Conservation (phyloP, 2,888 invertebrate species). For the Pemphredon lugubris region DNA sequence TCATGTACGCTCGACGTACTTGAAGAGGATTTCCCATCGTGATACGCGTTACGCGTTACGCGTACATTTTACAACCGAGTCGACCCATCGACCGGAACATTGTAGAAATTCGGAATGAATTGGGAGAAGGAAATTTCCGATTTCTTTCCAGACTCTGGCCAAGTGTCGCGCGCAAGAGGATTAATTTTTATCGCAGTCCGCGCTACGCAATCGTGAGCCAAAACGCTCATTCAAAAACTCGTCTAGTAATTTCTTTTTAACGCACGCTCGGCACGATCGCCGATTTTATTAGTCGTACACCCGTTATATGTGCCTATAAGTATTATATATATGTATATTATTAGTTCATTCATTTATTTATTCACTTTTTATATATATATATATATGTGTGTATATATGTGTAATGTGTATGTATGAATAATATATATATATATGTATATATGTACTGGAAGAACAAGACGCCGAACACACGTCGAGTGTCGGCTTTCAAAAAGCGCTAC, state of each 20-base stretch:
- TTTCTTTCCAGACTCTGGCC: not conserved
- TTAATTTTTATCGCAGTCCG: not conserved
- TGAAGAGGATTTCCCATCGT: not conserved
- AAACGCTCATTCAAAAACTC: slow-evolving; percentile 17
- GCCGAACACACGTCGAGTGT: slow-evolving; percentile 61
- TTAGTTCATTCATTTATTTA: slow-evolving; percentile 11
- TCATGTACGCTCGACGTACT: no score
- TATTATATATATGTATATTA: slow-evolving; percentile 44
- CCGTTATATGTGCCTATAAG: slow-evolving; percentile 47
- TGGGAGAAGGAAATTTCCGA: no score
- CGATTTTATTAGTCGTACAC: slow-evolving; percentile 49
- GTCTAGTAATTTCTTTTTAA: slow-evolving; percentile 19
- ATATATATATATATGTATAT: slow-evolving; percentile 44
- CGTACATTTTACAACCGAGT: not conserved
- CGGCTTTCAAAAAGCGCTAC: slow-evolving; percentile 65
- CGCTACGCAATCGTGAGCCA: slow-evolving; percentile 7
- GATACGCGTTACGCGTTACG: not conserved
- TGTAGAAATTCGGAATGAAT: not conserved
- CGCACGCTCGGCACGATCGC: slow-evolving; percentile 33
- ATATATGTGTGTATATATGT: slow-evolving; percentile 34
- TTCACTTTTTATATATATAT: slow-evolving; percentile 32
- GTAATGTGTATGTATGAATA: slow-evolving; percentile 30
- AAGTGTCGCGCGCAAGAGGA: slow-evolving; percentile 32
- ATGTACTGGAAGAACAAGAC: slow-evolving; percentile 77
- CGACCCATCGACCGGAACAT: not conserved